Evolutionary conservation across 2,113 vertebrate genomes (phyloP).

Genomic region (Proterorhinus semilunaris): DNA sequence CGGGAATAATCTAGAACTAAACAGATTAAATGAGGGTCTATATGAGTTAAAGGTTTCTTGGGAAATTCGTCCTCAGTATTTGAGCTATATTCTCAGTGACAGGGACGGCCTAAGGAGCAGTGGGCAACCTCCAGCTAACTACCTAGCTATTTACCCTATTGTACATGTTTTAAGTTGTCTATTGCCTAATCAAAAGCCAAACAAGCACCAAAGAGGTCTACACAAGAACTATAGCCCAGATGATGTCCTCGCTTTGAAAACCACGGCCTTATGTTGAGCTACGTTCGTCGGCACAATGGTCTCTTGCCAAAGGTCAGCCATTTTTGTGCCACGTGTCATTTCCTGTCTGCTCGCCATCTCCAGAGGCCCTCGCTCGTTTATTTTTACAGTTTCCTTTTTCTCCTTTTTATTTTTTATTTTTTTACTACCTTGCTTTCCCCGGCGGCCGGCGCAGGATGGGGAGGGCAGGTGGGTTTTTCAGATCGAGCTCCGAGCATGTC

Average conservation of each 20-base stretch:
- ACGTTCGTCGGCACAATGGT: slow-evolving; percentile 45
- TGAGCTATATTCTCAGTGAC: too few relatives aligned
- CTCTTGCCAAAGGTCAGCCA: slow-evolving; percentile 67
- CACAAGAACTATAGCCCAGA: too few relatives aligned
- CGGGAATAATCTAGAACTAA: too few relatives aligned
- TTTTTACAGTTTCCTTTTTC: slow-evolving; percentile 83
- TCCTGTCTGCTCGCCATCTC: slow-evolving; percentile 75
- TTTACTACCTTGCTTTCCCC: slow-evolving; percentile 71
- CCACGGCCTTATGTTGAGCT: background rate
- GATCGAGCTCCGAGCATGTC: slow-evolving; percentile 58
- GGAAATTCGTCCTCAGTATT: too few relatives aligned
- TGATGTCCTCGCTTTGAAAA: background rate
- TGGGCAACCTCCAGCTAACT: too few relatives aligned
- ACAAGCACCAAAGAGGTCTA: too few relatives aligned
- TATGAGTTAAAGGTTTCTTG: too few relatives aligned
- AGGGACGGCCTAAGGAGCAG: too few relatives aligned
- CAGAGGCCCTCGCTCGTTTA: slow-evolving; percentile 76
- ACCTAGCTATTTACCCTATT: too few relatives aligned
- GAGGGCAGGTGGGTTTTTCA: slow-evolving; percentile 67
- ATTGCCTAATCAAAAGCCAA: too few relatives aligned
- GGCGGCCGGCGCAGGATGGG: slow-evolving; percentile 31
- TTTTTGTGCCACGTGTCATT: slow-evolving; percentile 77
- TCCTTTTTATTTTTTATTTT: slow-evolving; percentile 22
- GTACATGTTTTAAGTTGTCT: too few relatives aligned
- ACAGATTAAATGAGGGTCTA: too few relatives aligned